These are phyloP conservation scores for Heliconius ethilla DNA, from an alignment of 2,888 invertebrate species.

Conservation along the genomic window DNA sequence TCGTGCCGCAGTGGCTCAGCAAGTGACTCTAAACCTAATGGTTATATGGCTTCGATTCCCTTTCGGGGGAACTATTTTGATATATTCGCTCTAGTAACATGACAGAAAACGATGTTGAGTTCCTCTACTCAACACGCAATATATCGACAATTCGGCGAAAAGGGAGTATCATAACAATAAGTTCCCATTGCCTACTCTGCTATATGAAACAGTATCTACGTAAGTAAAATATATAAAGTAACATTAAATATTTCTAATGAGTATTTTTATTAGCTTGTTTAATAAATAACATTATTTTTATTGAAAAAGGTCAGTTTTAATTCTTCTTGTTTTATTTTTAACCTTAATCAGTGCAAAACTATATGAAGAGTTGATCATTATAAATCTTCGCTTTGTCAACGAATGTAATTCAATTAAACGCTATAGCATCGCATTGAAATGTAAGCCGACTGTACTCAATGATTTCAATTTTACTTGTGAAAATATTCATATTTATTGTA, in stretches of 20 bases:
- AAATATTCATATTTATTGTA: neutral
- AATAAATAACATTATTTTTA: neutral
- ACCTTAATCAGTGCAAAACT: neutral
- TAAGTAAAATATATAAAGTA: neutral
- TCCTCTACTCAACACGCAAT: neutral
- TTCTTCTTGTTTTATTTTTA: neutral
- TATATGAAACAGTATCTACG: no score
- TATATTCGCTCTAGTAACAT: neutral
- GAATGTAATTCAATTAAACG: neutral
- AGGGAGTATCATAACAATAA: neutral
- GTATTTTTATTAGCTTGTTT: neutral
- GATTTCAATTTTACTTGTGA: neutral
- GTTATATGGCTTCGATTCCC: neutral
- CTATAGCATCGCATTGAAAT: neutral
- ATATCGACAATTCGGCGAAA: neutral
- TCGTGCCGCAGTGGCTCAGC: neutral
- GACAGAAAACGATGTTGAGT: neutral
- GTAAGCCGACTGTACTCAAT: slow-evolving; percentile 1
- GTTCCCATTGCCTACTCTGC: no score
- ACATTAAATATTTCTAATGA: neutral
- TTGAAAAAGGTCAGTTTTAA: neutral
- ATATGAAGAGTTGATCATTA: neutral
- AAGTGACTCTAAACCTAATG: neutral
- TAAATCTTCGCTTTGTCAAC: slow-evolving; percentile 1
- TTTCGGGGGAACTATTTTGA: neutral